Evolutionary conservation across 2,797 vertebrate species (phyloP).

Genomic region (Discoglossus pictus): DNA sequence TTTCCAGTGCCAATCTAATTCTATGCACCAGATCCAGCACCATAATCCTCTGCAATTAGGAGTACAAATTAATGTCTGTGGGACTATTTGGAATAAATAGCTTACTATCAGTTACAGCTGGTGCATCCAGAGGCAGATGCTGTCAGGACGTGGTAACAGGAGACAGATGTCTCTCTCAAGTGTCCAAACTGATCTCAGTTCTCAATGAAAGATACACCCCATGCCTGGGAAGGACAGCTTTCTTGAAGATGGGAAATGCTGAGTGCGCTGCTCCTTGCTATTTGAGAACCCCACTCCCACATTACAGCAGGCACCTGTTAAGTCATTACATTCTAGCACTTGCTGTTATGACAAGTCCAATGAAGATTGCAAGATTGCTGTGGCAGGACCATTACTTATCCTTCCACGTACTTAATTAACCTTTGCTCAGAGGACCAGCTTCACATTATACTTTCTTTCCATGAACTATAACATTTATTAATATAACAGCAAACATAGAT

Average conservation of each 20-base stretch:
- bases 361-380: conserved; percentile 12
- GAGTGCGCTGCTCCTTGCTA: conserved; percentile 19
- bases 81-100: conserved; percentile 27
- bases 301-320: conserved; percentile 40
- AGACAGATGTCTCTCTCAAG: conserved; percentile 50
- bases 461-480: no score
- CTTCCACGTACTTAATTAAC: background rate
- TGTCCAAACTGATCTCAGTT: conserved; percentile 19
- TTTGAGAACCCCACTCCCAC: conserved; percentile 42
- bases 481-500: no score
- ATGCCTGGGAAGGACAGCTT: conserved; percentile 14
- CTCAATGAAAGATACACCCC: conserved; percentile 36
- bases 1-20: no score
- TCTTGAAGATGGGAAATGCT: conserved; percentile 22
- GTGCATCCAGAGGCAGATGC: conserved; percentile 39
- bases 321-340: conserved; percentile 36
- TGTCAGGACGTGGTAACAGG: conserved; percentile 36
- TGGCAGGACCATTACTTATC: background rate
- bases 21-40: no score
- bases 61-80: conserved; percentile 16
- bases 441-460: no score
- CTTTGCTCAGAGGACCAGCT: no score
- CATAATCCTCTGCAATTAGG: conserved; percentile 24
- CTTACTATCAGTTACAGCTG: conserved; percentile 40
- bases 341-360: background rate